phyloP scores from a whole-genome alignment of 30 jellyfish, hydroid and myxozoan species.

The Turritopsis rubra region DNA sequence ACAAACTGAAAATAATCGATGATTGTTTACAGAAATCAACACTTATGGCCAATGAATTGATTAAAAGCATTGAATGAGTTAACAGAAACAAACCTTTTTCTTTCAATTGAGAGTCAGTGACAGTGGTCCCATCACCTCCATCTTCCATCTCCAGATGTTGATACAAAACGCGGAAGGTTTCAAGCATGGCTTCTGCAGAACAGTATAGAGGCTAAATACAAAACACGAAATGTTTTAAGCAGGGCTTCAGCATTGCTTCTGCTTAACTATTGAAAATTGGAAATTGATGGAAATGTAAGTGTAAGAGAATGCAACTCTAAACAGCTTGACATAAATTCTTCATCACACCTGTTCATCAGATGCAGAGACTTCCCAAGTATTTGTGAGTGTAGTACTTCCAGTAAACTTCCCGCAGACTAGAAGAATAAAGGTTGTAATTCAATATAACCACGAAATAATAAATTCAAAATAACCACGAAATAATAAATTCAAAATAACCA shows the following conservation, averaged over 20 bases:
- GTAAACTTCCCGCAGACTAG: neutral
- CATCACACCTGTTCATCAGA: neutral
- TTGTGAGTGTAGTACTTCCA: neutral
- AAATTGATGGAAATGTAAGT: too few species aligned
- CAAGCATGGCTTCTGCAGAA: constrained; percentile 10
- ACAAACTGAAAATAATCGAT: neutral
- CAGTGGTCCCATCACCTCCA: neutral
- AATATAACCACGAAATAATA: neutral
- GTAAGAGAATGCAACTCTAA: too few species aligned
- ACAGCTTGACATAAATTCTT: too few species aligned
- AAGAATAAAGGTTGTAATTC: too few species aligned
- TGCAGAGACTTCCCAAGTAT: constrained; percentile 9
- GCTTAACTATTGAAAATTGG: too few species aligned
- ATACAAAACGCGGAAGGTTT: constrained; percentile 4
- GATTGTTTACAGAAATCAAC: neutral
- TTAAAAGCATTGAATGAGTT: neutral
- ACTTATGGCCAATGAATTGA: too few species aligned
- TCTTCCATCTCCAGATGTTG: constrained; percentile 15
- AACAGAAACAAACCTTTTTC: neutral
- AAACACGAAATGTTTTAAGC: neutral
- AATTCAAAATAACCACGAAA: neutral
- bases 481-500: neutral
- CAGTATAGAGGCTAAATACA: neutral
- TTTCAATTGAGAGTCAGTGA: neutral
- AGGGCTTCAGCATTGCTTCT: neutral